Conservation (phyloP, 2,797 vertebrate species). For the Notamacropus eugenii region DNA sequence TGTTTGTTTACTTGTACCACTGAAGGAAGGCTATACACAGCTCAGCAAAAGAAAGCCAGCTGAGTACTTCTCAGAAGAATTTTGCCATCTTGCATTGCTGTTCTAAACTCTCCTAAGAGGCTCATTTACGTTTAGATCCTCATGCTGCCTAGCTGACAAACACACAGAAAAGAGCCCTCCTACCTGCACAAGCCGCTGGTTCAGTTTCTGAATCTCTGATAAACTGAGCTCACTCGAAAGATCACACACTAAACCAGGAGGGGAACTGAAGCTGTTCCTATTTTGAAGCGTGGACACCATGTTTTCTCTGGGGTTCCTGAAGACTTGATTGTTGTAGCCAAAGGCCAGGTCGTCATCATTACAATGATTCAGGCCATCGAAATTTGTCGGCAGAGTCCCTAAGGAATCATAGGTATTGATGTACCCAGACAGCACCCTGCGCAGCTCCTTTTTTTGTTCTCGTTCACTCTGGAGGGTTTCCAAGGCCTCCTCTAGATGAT, state of each 20-base stretch:
- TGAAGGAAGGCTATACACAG: neutral
- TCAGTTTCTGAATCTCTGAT: conserved; percentile 91
- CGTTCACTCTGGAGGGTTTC: conserved; percentile 75
- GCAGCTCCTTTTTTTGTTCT: conserved; percentile 90
- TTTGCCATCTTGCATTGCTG: neutral
- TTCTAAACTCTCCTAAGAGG: neutral
- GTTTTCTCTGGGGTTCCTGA: conserved; percentile 82
- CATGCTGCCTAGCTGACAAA: neutral
- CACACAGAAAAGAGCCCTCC: neutral
- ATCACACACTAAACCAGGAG: conserved; percentile 87
- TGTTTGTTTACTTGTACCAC: neutral
- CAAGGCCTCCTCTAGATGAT: conserved; percentile 92
- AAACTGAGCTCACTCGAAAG: conserved; percentile 91
- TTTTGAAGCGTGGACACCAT: conserved; percentile 86
- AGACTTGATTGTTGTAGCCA: conserved; percentile 81
- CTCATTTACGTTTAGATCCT: neutral
- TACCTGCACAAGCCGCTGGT: conserved; percentile 91
- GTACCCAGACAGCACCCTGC: conserved; percentile 88
- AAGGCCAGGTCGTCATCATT: conserved; percentile 79
- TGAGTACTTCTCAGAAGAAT: neutral
- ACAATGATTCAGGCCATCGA: conserved; percentile 82
- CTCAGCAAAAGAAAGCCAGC: neutral
- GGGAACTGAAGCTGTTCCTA: conserved; percentile 85
- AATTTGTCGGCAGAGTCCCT: conserved; percentile 87
- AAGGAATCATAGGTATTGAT: conserved; percentile 86